Conservation (phyloP, 2,797 vertebrate species). For the Crenuchus spilurus region DNA sequence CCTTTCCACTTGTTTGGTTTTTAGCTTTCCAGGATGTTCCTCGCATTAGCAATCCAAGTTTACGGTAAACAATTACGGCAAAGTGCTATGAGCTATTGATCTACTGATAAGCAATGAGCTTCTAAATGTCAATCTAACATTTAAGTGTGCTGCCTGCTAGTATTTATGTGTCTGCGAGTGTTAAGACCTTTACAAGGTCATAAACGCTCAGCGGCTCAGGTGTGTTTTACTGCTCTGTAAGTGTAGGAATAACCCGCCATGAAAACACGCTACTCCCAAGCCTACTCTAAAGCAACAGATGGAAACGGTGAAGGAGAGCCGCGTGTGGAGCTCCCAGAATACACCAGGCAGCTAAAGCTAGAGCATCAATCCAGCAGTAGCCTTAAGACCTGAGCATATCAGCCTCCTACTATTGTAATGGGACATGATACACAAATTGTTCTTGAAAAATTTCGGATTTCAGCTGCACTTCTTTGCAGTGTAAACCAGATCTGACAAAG, state of each 20-base stretch:
- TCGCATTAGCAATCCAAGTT: background rate
- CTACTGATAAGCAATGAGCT: constrained; percentile 9
- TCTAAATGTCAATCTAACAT: constrained; percentile 1
- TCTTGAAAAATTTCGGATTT: background rate
- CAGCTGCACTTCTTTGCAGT: background rate
- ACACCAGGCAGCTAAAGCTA: background rate
- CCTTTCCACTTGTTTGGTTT: background rate
- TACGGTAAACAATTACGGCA: background rate
- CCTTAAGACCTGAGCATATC: background rate
- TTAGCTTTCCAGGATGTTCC: background rate
- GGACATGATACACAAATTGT: background rate
- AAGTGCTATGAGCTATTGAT: background rate
- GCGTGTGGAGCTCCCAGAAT: background rate
- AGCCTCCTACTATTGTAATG: background rate
- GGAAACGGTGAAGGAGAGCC: constrained; percentile 2
- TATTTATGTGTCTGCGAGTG: constrained; percentile 11
- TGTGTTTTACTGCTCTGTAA: constrained; percentile 34
- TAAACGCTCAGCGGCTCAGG: constrained; percentile 42
- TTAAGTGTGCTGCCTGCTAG: background rate
- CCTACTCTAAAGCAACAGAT: constrained; percentile 38
- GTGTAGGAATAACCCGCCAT: constrained; percentile 19
- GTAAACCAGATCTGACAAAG: background rate
- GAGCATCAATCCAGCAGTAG: background rate
- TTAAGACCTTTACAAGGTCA: constrained; percentile 30
- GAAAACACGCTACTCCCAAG: constrained; percentile 3